Evolutionary conservation across 2,113 vertebrate genomes (phyloP).

Genomic region (Chauna torquata): DNA sequence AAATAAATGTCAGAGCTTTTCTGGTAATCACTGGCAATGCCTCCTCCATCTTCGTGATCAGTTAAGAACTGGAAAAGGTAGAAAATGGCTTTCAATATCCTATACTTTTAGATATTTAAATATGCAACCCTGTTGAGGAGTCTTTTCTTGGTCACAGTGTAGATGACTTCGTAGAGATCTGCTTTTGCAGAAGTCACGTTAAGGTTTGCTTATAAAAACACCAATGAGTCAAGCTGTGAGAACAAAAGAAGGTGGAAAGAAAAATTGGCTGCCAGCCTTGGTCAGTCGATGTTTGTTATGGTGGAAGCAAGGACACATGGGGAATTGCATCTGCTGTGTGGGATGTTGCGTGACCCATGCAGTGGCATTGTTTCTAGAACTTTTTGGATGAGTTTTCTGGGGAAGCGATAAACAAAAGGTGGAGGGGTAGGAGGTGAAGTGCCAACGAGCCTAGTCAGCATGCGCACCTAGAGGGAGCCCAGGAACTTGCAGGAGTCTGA

Average conservation of each 20-base stretch:
- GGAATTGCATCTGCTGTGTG: not conserved
- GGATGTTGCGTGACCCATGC: not conserved
- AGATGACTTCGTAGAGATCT: not conserved
- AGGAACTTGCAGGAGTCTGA: not conserved
- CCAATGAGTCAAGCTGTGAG: not conserved
- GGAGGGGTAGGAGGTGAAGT: not conserved
- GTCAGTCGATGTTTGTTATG: not conserved
- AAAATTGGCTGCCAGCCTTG: not conserved
- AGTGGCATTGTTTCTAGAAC: not conserved
- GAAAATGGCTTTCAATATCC: not conserved
- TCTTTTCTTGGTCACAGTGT: not conserved
- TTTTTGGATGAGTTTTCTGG: not conserved
- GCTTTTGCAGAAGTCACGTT: not conserved
- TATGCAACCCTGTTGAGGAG: not conserved
- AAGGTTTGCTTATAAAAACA: not conserved
- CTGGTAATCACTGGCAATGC: not conserved
- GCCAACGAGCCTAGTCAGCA: not conserved
- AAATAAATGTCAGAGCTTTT: constrained; percentile 38
- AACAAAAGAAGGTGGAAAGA: not conserved
- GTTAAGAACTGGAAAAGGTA: not conserved
- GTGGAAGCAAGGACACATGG: not conserved
- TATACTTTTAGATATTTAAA: not conserved
- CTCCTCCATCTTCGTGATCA: not conserved
- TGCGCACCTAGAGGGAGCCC: no score
- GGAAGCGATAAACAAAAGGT: not conserved